These are phyloP conservation scores for Alouatta palliata DNA, from an alignment of 2,113 vertebrate genomes.

Conservation along the genomic window DNA sequence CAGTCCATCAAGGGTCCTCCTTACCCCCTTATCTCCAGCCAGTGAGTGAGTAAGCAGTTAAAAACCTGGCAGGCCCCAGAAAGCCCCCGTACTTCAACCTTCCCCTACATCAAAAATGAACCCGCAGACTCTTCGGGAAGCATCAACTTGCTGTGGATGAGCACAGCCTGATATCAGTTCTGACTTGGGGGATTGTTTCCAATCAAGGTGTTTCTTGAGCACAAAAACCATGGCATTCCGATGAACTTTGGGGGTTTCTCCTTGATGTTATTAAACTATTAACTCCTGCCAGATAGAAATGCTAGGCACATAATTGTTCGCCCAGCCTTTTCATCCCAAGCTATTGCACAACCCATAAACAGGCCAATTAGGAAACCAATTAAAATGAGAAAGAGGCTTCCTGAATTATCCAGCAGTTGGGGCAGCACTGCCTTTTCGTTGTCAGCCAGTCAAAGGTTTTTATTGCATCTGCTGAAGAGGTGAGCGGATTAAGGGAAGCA, in stretches of 20 bases:
- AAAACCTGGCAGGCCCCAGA: slow-evolving; percentile 90
- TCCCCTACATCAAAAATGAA: slow-evolving; percentile 88
- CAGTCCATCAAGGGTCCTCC: slow-evolving; percentile 88
- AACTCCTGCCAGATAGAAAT: slow-evolving; percentile 85
- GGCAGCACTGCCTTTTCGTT: slow-evolving; percentile 85
- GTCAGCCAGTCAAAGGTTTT: slow-evolving; percentile 88
- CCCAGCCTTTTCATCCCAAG: slow-evolving; percentile 91
- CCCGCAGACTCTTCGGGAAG: slow-evolving; percentile 58
- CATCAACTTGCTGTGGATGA: slow-evolving; percentile 83
- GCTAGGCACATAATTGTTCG: slow-evolving; percentile 88
- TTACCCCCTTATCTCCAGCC: slow-evolving; percentile 88
- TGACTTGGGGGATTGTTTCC: slow-evolving; percentile 83
- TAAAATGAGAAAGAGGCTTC: slow-evolving; percentile 92
- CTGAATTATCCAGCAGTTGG: slow-evolving; percentile 88
- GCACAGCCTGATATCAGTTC: slow-evolving; percentile 87
- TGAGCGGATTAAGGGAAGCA: slow-evolving; percentile 83
- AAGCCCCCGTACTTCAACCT: slow-evolving; percentile 87
- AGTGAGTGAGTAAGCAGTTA: slow-evolving; percentile 85
- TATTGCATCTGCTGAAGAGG: slow-evolving; percentile 86
- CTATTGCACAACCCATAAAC: slow-evolving; percentile 93
- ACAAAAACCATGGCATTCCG: slow-evolving; percentile 82
- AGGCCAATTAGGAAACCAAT: slow-evolving; percentile 98
- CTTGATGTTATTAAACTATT: slow-evolving; percentile 78
- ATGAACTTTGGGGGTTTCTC: slow-evolving; percentile 79
- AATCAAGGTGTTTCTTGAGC: slow-evolving; percentile 82